Evolutionary conservation across 1,140 invertebrate genomes (phyloP).

Genomic region (Drosophila arizonae): DNA sequence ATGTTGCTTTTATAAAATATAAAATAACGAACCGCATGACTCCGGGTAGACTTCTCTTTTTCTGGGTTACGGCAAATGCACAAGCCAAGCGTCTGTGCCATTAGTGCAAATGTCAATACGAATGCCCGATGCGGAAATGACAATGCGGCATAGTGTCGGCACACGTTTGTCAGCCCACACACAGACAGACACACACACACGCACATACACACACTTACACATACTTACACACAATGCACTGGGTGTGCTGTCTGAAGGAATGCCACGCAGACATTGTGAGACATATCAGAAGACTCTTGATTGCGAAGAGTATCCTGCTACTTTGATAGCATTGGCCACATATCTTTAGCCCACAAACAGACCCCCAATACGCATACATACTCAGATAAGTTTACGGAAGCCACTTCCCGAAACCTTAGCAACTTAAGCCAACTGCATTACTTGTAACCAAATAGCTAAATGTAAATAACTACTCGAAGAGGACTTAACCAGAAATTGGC

Average conservation of each 20-base stretch:
- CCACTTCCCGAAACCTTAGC: constrained; percentile 42
- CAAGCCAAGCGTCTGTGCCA: constrained; percentile 37
- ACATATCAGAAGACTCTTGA: constrained; percentile 62
- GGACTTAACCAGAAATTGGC: constrained; percentile 17
- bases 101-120: constrained; percentile 55
- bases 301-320: constrained; percentile 33
- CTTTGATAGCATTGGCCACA: constrained; percentile 2
- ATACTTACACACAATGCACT: background rate
- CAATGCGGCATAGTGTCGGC: constrained; percentile 24
- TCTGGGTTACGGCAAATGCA: background rate
- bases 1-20: constrained; percentile 42
- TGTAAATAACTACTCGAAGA: constrained; percentile 15
- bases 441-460: constrained; percentile 20
- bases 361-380: constrained; percentile 13
- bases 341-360: constrained; percentile 24
- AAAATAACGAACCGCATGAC: constrained; percentile 13
- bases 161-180: constrained; percentile 24
- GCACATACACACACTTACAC: background rate
- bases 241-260: background rate
- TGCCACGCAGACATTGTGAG: background rate
- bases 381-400: constrained; percentile 30
- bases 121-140: constrained; percentile 36
- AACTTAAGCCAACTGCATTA: constrained; percentile 50
- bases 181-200: background rate
- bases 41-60: background rate